phyloP scores from a whole-genome alignment of 2,113 vertebrate species.

The Otus sunia region DNA sequence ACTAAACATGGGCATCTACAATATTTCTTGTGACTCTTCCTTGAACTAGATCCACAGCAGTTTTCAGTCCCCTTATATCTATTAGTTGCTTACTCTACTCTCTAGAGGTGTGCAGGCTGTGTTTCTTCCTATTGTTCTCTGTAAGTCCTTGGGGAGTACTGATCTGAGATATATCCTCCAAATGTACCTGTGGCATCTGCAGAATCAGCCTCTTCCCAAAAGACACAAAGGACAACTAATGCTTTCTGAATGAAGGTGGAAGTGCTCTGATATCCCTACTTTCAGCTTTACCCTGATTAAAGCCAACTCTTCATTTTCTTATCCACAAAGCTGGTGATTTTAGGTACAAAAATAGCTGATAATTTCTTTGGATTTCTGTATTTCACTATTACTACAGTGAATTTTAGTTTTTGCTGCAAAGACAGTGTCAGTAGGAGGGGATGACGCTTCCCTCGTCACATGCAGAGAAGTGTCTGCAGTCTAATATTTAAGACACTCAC shows the following conservation, averaged over 20 bases:
- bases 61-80: background rate
- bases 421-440: background rate
- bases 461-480: constrained; percentile 15
- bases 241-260: background rate
- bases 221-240: background rate
- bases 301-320: background rate
- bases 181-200: background rate
- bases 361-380: background rate
- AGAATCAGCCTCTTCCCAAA: background rate
- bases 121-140: rapidly evolving
- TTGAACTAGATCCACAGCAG: background rate
- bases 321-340: background rate
- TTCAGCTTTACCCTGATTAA: background rate
- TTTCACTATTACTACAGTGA: background rate
- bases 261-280: background rate
- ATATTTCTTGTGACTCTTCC: background rate
- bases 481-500: constrained; percentile 40
- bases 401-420: background rate
- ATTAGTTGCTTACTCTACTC: background rate
- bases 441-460: constrained; percentile 4
- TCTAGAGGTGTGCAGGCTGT: background rate
- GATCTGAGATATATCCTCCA: no score
- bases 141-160: background rate
- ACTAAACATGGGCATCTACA: background rate
- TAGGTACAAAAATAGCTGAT: background rate